Conservation (phyloP, 2,888 invertebrate species). For the Labia minor region DNA sequence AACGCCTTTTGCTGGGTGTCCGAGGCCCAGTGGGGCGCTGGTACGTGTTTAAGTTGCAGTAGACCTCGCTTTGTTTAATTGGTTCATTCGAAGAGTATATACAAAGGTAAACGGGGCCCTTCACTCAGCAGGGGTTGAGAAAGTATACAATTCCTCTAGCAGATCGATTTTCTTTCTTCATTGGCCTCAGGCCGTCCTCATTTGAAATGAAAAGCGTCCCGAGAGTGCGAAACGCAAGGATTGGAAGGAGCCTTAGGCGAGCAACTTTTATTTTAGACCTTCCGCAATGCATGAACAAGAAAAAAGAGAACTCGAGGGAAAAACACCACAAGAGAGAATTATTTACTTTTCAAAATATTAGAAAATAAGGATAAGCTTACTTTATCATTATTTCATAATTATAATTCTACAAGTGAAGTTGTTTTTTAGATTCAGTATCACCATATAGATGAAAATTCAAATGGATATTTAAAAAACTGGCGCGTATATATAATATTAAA, state of each 20-base stretch:
- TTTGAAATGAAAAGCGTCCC: neutral
- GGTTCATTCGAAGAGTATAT: neutral
- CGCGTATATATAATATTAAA: no score
- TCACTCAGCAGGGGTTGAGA: neutral
- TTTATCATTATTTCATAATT: no score
- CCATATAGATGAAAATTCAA: no score
- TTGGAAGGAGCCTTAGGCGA: neutral
- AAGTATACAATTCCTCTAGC: neutral
- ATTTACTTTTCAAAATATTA: no score
- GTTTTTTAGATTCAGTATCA: no score
- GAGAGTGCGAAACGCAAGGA: neutral
- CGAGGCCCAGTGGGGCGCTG: neutral
- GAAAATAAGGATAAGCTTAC: no score
- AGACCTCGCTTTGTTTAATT: constrained; percentile 13
- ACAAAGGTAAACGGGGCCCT: neutral
- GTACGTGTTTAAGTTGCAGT: neutral
- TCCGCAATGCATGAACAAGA: neutral
- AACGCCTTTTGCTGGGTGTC: no score
- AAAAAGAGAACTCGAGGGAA: neutral
- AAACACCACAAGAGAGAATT: neutral
- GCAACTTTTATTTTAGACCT: neutral
- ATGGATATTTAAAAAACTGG: no score
- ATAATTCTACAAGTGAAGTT: no score
- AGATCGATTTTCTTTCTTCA: constrained; percentile 8
- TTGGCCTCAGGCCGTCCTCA: neutral